Evolutionary conservation across 2,888 invertebrate genomes (phyloP).

Genomic region (Microctonus brassicae): DNA sequence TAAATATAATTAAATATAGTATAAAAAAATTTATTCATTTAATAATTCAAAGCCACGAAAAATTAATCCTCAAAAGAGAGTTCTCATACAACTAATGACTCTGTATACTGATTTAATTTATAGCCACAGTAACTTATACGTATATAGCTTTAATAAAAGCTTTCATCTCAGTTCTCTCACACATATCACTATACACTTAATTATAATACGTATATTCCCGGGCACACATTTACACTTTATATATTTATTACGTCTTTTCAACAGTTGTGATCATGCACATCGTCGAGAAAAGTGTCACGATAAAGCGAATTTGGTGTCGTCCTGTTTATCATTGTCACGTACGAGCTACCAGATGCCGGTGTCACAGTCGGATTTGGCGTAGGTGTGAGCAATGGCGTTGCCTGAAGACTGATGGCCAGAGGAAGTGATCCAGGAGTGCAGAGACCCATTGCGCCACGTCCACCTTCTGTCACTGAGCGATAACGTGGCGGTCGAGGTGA

Average conservation of each 20-base stretch:
- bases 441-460: constrained; percentile 78
- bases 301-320: constrained; percentile 55
- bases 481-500: constrained; percentile 80
- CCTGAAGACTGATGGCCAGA: constrained; percentile 82
- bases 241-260: constrained; percentile 7
- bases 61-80: no score
- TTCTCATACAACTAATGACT: no score
- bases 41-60: no score
- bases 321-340: constrained; percentile 55
- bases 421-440: constrained; percentile 82
- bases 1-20: no score
- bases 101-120: no score
- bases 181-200: no score
- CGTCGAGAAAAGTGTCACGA: constrained; percentile 54
- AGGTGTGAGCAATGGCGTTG: constrained; percentile 71
- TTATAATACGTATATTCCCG: no score
- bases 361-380: constrained; percentile 52
- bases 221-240: neutral
- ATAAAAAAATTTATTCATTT: no score
- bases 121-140: no score
- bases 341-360: constrained; percentile 65
- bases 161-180: no score
- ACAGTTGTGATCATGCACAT: constrained; percentile 49
- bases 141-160: no score
- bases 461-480: constrained; percentile 77